Conservation (phyloP, 1,140 invertebrate species). For the Frieseomelitta varia region DNA sequence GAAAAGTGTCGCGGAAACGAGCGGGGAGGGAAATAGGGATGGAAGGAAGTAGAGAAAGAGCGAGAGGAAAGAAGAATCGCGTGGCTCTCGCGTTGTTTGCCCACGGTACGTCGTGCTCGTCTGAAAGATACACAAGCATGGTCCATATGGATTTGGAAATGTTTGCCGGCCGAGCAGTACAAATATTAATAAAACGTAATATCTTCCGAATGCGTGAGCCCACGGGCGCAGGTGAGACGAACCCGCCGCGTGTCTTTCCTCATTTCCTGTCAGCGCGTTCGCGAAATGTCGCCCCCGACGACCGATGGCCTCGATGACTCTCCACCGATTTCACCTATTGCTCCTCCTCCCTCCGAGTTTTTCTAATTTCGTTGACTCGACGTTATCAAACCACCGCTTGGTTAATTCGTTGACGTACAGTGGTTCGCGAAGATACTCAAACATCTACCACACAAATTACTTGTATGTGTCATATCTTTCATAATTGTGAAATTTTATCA, state of each 20-base stretch:
- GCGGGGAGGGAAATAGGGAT: background rate
- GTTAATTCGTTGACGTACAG: background rate
- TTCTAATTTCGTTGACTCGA: background rate
- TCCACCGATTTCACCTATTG: background rate
- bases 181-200: constrained; percentile 73
- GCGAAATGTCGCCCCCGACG: background rate
- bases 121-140: constrained; percentile 48
- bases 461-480: too few species aligned
- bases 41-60: too few species aligned
- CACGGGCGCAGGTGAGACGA: constrained; percentile 11
- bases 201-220: constrained; percentile 59
- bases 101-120: constrained; percentile 26
- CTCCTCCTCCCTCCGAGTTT: too few species aligned
- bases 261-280: background rate
- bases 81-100: constrained; percentile 50
- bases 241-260: constrained; percentile 1
- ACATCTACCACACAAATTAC: too few species aligned
- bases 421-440: too few species aligned
- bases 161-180: constrained; percentile 54
- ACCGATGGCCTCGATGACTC: constrained; percentile 13
- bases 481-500: too few species aligned
- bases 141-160: constrained; percentile 60
- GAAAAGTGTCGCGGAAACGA: constrained; percentile 46
- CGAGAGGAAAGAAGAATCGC: constrained; percentile 49
- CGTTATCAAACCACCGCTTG: background rate